Base-by-base conservation (phyloP, 2,888 invertebrate species). In the Stomorhina lunata region DNA sequence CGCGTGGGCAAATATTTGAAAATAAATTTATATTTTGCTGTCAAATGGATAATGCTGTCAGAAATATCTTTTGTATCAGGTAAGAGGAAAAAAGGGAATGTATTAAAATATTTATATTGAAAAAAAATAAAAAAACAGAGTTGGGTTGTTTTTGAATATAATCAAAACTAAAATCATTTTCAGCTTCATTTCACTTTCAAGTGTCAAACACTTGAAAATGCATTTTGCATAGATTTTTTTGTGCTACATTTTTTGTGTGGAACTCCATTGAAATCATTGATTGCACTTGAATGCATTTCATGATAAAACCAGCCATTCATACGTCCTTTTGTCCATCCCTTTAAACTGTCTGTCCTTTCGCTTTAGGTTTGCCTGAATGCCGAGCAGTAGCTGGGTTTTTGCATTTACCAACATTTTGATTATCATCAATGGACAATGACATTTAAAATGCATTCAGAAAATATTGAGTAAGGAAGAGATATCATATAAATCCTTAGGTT, bases 1-100 rank as follows among this genome's bases (percentile, higher is more conserved):
- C 93, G 95, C 34, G 93, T 96, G 50, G 97, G 95, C 71, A 93
- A 93, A 86, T 96, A 93, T 91, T 92, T 97, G 84, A 95, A 95
- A 92, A 92, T 95, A 87, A 94, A 95, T 88, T 93, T 96, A 68
- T 95, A 95, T 90, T 97, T 96, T 90, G 95, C 95, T 81, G 93
- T 95, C 63, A 93, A 94, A 87, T 97, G 96, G 96, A 95, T 97
- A 88, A 94, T 97, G 92, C 93, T 97, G 88, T 96, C 96, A 89
- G 97, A 97, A 92, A 93, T 97, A 84, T 94, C 94, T 87, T 97
- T 97, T 90, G 93, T 94, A 86, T 96, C 96, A 85, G 94, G 96
- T 96, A 92, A 90, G 90, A 88, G 79, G 78, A 81, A n/a, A 48
- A 75, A 79, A 45, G 22, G 45, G 15, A 66, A 27, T 53, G 15